A percentile compares a stretch with the other conserved stretches of the same genome.
Conservation (phyloP, 2,888 invertebrate genomes). For the Tipula vernalis region DNA sequence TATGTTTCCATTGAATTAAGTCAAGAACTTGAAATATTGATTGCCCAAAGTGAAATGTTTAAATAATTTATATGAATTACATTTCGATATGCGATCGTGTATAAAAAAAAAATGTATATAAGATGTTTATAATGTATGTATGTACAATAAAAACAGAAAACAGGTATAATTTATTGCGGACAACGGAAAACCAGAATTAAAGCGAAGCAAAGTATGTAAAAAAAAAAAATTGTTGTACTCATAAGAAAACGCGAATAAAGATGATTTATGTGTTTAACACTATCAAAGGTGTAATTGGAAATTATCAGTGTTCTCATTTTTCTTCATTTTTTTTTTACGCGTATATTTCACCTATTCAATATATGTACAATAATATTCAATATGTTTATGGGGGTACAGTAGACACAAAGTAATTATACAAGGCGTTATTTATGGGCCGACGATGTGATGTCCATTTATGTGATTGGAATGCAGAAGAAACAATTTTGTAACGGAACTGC, state of each 20-base stretch:
- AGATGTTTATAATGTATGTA: background rate
- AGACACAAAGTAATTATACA: background rate
- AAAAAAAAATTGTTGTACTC: background rate
- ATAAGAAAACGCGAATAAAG: background rate
- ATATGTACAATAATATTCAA: background rate
- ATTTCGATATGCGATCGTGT: background rate
- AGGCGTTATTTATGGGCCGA: background rate
- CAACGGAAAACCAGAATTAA: background rate
- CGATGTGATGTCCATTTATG: background rate
- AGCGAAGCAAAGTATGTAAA: background rate
- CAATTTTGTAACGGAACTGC: background rate
- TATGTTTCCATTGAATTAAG: conserved; percentile 4
- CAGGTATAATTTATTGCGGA: background rate
- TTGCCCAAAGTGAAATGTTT: background rate
- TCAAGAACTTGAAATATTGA: background rate
- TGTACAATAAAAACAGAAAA: background rate
- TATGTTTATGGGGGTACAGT: background rate
- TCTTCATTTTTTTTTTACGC: background rate
- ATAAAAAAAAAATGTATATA: background rate
- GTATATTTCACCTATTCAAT: background rate
- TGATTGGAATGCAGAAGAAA: background rate
- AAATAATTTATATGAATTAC: background rate
- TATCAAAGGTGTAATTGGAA: background rate
- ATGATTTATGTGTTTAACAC: background rate
- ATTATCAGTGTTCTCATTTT: background rate